phyloP scores from a whole-genome alignment of 1,140 invertebrate species.

The Armadillidium nasatum region DNA sequence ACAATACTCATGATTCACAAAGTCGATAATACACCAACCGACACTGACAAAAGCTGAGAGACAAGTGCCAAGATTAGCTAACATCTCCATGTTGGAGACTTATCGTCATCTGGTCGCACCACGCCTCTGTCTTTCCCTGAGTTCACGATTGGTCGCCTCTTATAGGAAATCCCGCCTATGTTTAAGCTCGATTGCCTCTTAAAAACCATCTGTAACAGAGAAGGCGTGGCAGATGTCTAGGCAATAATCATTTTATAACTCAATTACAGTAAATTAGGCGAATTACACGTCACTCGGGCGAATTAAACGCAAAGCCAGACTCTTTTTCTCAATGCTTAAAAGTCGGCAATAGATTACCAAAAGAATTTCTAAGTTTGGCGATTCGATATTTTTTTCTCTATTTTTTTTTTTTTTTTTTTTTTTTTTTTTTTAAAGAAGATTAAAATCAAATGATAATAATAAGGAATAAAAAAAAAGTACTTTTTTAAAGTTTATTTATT shows the following conservation, averaged over 20 bases:
- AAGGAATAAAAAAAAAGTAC: too few relatives aligned
- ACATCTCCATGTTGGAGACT: background rate
- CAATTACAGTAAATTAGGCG: conserved; percentile 7
- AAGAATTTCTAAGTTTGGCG: too few relatives aligned
- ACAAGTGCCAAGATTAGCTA: background rate
- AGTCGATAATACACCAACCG: background rate
- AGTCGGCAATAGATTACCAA: too few relatives aligned
- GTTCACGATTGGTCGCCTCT: background rate
- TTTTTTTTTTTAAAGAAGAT: too few relatives aligned
- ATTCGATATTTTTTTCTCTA: too few relatives aligned
- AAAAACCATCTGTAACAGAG: background rate
- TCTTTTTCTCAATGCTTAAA: background rate
- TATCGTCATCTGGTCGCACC: background rate
- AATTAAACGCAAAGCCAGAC: conserved; percentile 2
- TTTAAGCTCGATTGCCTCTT: background rate
- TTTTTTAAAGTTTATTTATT: too few relatives aligned
- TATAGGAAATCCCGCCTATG: background rate
- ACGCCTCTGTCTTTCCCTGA: background rate
- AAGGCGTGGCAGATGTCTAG: background rate
- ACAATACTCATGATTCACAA: conserved; percentile 25
- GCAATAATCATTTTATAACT: conserved; percentile 9
- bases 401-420: too few relatives aligned
- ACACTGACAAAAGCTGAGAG: background rate
- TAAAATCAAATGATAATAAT: too few relatives aligned
- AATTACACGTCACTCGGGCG: background rate